A percentile compares a stretch with the other conserved stretches of the same genome.
These are phyloP conservation scores for Oscheius sp. DNA, from an alignment of 2,888 invertebrate genomes.

Conservation along the genomic window DNA sequence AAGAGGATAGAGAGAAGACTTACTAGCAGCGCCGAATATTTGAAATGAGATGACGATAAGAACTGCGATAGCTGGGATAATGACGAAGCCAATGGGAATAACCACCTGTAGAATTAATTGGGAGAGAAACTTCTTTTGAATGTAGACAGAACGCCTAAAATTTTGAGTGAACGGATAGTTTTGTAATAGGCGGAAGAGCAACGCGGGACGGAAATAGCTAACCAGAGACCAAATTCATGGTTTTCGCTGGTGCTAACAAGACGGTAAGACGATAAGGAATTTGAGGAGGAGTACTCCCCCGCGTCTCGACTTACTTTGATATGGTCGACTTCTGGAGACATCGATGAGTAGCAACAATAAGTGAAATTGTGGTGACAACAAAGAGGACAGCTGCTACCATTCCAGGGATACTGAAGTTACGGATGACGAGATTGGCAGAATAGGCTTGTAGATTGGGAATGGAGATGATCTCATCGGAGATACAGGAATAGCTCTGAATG, in stretches of 20 bases:
- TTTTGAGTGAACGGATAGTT: neutral
- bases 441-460: conserved; percentile 3
- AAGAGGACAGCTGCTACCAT: neutral
- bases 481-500: conserved; percentile 22
- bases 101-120: conserved; percentile 7
- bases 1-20: neutral
- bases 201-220: too few relatives aligned
- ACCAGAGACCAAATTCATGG: too few relatives aligned
- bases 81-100: conserved; percentile 3
- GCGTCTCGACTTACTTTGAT: conserved; percentile 8
- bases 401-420: neutral
- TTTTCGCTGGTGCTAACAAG: too few relatives aligned
- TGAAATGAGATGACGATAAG: conserved; percentile 18
- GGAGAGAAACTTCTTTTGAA: neutral
- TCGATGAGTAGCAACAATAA: conserved; percentile 6
- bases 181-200: neutral
- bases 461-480: conserved; percentile 4
- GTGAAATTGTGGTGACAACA: neutral
- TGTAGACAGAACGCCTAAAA: neutral
- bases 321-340: neutral
- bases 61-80: conserved; percentile 10
- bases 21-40: conserved; percentile 14
- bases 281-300: neutral
- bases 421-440: neutral
- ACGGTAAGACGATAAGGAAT: too few relatives aligned